phyloP scores from a whole-genome alignment of 2,888 invertebrate species.

The Drosophila kuntzei region DNA sequence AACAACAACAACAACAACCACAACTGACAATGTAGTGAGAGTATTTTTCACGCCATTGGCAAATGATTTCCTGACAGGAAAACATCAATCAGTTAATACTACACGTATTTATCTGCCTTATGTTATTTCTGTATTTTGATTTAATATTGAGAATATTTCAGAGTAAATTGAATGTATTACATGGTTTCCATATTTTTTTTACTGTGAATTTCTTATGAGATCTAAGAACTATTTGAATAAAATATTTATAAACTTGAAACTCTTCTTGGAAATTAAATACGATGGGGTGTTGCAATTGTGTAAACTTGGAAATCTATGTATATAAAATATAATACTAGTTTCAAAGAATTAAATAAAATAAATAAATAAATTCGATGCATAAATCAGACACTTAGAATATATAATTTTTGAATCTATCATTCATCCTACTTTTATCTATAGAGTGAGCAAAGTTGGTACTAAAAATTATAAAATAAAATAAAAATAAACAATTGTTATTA shows the following conservation, averaged over 20 bases:
- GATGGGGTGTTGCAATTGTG: background rate
- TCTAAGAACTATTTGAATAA: background rate
- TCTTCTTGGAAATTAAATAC: background rate
- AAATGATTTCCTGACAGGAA: conserved; percentile 70
- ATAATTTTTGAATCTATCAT: background rate
- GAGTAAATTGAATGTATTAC: background rate
- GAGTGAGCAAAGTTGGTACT: too few relatives aligned
- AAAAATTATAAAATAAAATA: too few relatives aligned
- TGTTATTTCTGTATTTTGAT: conserved; percentile 5
- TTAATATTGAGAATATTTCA: conserved; percentile 6
- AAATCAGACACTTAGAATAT: background rate
- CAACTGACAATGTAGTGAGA: conserved; percentile 48
- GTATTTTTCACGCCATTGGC: conserved; percentile 75
- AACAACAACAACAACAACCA: conserved; percentile 29
- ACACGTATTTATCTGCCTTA: conserved; percentile 4
- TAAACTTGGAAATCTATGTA: background rate
- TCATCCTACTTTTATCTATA: background rate
- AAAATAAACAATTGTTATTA: background rate
- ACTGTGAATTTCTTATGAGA: background rate
- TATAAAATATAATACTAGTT: too few relatives aligned
- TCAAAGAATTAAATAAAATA: background rate
- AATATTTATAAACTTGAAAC: background rate
- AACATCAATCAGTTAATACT: conserved; percentile 73
- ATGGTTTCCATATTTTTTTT: background rate
- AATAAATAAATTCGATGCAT: background rate